These are phyloP conservation scores for Dasysyrphus tricinctus DNA, from an alignment of 2,888 invertebrate genomes.

Conservation along the genomic window DNA sequence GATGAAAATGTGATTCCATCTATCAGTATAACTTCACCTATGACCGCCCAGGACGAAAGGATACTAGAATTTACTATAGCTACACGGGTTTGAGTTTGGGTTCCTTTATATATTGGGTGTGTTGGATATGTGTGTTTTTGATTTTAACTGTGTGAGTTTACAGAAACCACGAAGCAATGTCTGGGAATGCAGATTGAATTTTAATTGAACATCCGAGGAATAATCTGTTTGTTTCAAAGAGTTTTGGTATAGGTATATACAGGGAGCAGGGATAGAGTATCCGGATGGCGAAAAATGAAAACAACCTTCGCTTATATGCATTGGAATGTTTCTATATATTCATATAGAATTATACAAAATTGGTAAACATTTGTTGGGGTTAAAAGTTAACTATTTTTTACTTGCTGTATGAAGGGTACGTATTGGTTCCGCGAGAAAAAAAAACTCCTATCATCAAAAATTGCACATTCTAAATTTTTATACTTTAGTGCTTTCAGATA, in stretches of 20 bases:
- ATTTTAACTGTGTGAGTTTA: conserved; percentile 14
- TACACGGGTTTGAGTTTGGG: neutral
- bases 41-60: conserved; percentile 44
- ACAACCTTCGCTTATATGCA: too few relatives aligned
- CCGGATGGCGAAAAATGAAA: neutral
- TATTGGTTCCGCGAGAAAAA: too few relatives aligned
- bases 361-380: too few relatives aligned
- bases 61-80: conserved; percentile 25
- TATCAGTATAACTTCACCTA: conserved; percentile 57
- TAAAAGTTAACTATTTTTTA: too few relatives aligned
- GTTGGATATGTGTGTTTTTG: conserved; percentile 5
- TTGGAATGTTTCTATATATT: too few relatives aligned
- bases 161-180: conserved; percentile 56
- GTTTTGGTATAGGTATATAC: neutral
- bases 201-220: conserved; percentile 71
- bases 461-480: too few relatives aligned
- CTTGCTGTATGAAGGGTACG: too few relatives aligned
- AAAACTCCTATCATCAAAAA: too few relatives aligned
- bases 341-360: too few relatives aligned
- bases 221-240: conserved; percentile 48
- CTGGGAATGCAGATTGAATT: conserved; percentile 71
- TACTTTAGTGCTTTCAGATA: too few relatives aligned
- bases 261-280: neutral
- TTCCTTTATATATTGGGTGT: conserved; percentile 10
- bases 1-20: conserved; percentile 60